A percentile compares a stretch with the other conserved stretches of the same genome.
Conservation (phyloP, 92 coral and sea anemone species). For the Actinostola sp. region DNA sequence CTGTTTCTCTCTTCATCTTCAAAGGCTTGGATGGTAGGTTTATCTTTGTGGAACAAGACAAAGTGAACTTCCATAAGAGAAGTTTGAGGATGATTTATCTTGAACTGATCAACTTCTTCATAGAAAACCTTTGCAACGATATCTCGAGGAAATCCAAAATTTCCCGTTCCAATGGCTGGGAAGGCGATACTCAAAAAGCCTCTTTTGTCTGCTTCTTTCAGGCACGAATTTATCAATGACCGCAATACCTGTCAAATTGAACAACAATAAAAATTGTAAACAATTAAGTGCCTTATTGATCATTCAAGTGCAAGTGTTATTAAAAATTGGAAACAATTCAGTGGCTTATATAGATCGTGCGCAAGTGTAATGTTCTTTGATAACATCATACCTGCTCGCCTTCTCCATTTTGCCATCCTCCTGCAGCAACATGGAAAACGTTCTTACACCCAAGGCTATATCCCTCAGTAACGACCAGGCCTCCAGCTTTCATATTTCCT, state of each 20-base stretch:
- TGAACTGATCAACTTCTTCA: constrained; percentile 50
- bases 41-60: constrained; percentile 76
- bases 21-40: too few relatives aligned
- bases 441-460: too few relatives aligned
- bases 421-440: constrained; percentile 50
- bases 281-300: too few relatives aligned
- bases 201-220: constrained; percentile 42
- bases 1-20: constrained; percentile 35
- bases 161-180: constrained; percentile 91
- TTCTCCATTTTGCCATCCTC: constrained; percentile 50
- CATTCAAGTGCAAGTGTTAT: too few relatives aligned
- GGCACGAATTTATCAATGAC: constrained; percentile 52
- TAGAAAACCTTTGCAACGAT: too few relatives aligned
- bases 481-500: constrained; percentile 43
- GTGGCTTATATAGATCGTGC: constrained; percentile 12
- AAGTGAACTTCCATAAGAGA: constrained; percentile 60
- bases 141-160: constrained; percentile 64
- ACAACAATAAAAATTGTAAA: constrained; percentile 3
- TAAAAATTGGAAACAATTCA: too few relatives aligned
- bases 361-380: constrained; percentile 19
- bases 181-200: constrained; percentile 69
- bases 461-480: constrained; percentile 39
- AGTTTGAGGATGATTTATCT: constrained; percentile 42
- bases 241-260: constrained; percentile 76
- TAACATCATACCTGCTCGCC: constrained; percentile 25